Base-by-base conservation (phyloP, 2,113 vertebrate genomes). In the Heloderma charlesbogerti region DNA sequence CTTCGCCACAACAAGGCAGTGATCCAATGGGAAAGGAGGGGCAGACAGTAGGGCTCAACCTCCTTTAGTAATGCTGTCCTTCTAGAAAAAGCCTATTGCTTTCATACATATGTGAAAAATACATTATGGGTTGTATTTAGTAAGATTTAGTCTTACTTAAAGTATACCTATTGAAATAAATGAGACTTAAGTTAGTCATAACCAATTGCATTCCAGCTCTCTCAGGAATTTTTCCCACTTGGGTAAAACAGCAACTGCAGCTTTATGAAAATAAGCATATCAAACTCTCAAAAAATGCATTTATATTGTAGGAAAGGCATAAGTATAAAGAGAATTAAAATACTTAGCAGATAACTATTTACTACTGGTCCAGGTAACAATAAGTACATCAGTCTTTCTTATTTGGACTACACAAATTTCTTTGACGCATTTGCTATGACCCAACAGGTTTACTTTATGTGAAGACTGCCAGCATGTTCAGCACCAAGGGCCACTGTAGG, bases 131-230 rank as follows among this genome's bases (percentile, higher is more conserved):
- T n/a, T n/a, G n/a, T n/a, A n/a, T n/a, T n/a, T n/a, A n/a, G n/a
- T n/a, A n/a, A n/a, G n/a, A n/a, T n/a, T n/a, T n/a, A n/a, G n/a
- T n/a, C n/a, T n/a, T n/a, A n/a, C n/a, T n/a, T n/a, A n/a, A n/a
- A n/a, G n/a, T n/a, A n/a, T n/a, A n/a, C n/a, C n/a, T n/a, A n/a
- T n/a, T n/a, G n/a, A n/a, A n/a, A n/a, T n/a, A n/a, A n/a, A n/a
- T n/a, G n/a, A n/a, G n/a, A n/a, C n/a, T n/a, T n/a, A n/a, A n/a
- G n/a, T n/a, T n/a, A n/a, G n/a, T n/a, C n/a, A n/a, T n/a, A n/a
- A n/a, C n/a, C n/a, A n/a, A n/a, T n/a, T n/a, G n/a, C n/a, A 91
- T 95, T 94, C 92, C 84, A 93, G 40, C 25, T 34, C 85, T 57
- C 0, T 82, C 48, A 83, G 27, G 89, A 31, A 87, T 93, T 91